Conservation (phyloP, 2,888 invertebrate species). For the Myopa testacea region DNA sequence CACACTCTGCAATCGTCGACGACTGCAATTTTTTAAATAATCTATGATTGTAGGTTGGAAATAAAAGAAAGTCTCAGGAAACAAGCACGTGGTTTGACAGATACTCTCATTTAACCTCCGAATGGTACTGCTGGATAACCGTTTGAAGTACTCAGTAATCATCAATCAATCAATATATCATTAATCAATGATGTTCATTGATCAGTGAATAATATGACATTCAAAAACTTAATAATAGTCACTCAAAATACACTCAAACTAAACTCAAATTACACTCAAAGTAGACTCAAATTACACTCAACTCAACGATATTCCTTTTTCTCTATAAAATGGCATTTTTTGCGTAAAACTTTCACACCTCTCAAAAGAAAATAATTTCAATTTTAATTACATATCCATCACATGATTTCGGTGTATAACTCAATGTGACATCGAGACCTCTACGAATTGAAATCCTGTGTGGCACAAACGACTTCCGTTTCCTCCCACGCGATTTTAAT, state of each 20-base stretch:
- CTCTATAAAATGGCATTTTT: no score
- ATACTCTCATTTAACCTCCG: not conserved
- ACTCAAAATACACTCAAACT: no score
- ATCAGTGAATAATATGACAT: no score
- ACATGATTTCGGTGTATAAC: not conserved
- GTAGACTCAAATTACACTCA: no score
- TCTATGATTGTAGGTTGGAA: not conserved
- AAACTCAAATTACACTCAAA: no score
- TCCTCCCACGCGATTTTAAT: not conserved
- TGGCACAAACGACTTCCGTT: not conserved
- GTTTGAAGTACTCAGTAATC: no score
- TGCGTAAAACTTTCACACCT: no score
- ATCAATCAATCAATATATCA: no score
- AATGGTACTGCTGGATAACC: not conserved
- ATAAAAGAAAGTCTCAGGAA: not conserved
- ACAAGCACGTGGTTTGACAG: not conserved
- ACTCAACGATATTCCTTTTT: no score
- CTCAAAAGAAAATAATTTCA: not conserved
- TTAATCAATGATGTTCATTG: no score
- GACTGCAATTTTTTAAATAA: not conserved
- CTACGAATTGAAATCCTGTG: not conserved
- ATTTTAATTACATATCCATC: conserved; percentile 1
- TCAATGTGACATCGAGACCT: not conserved
- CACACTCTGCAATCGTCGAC: not conserved
- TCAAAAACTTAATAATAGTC: no score